Percentiles rank a stretch among this genome's conserved stretches.
These are phyloP conservation scores for Drosophila funebris DNA, from an alignment of 1,140 invertebrate species.

Conservation along the genomic window DNA sequence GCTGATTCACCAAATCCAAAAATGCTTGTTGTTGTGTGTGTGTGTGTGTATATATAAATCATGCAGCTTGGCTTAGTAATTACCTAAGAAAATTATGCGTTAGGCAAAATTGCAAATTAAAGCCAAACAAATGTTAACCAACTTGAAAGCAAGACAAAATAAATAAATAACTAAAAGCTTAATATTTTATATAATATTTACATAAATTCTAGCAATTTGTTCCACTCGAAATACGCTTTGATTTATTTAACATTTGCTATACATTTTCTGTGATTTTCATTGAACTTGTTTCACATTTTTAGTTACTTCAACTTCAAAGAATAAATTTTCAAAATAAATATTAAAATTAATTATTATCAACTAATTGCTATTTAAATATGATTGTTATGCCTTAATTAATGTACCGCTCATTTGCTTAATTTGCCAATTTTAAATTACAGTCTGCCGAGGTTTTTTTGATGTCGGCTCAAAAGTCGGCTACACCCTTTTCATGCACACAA, in stretches of 20 bases:
- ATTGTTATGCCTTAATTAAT: background rate
- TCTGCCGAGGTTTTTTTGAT: background rate
- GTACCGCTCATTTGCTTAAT: background rate
- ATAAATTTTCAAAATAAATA: too few relatives aligned
- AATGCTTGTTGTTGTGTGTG: background rate
- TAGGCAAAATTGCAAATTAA: conserved; percentile 22
- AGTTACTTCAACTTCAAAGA: too few relatives aligned
- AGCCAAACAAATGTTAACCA: conserved; percentile 2
- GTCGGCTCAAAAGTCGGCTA: background rate
- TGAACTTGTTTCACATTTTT: too few relatives aligned
- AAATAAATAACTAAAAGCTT: background rate
- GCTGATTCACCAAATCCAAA: conserved; percentile 44
- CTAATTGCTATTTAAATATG: too few relatives aligned
- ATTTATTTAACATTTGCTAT: too few relatives aligned
- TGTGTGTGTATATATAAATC: conserved; percentile 3
- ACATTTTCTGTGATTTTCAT: too few relatives aligned
- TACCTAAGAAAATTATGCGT: conserved; percentile 7
- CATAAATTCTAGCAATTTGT: too few relatives aligned
- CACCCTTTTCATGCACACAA: conserved; percentile 11
- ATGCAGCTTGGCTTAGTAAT: conserved; percentile 22
- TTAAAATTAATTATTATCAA: too few relatives aligned
- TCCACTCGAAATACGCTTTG: too few relatives aligned
- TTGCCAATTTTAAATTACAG: background rate
- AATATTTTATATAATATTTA: too few relatives aligned
- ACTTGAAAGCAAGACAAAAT: background rate